Percentiles rank a stretch among this genome's conserved stretches.
Conservation (phyloP, 2,797 vertebrate species). For the Columba guinea region DNA sequence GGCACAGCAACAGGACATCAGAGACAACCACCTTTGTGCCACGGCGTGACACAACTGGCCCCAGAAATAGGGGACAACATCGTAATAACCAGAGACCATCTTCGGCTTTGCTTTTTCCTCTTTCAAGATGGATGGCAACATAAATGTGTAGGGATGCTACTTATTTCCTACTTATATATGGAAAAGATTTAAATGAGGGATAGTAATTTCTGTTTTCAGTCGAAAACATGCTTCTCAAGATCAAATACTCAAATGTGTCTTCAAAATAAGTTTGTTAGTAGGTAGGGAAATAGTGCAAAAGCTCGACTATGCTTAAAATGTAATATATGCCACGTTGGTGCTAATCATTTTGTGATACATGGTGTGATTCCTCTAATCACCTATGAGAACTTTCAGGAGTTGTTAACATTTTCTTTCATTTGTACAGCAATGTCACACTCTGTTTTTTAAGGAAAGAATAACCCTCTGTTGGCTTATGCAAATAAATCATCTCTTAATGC, state of each 20-base stretch:
- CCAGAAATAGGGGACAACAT: not conserved
- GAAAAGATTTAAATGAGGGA: not conserved
- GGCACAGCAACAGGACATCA: not conserved
- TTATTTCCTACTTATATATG: not conserved
- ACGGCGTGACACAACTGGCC: not conserved
- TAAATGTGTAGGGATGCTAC: not conserved
- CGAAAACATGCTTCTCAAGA: not conserved
- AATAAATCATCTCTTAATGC: slow-evolving; percentile 71
- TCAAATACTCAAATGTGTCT: not conserved
- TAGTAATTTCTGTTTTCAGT: not conserved
- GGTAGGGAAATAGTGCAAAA: slow-evolving; percentile 16
- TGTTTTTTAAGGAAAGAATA: slow-evolving; percentile 50
- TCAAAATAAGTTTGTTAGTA: not conserved
- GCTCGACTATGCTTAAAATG: not conserved
- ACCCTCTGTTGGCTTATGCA: slow-evolving; percentile 64
- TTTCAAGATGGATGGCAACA: not conserved
- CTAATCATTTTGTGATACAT: slow-evolving; percentile 7
- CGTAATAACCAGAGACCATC: not conserved
- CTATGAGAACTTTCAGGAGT: slow-evolving; percentile 53
- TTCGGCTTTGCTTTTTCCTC: not conserved
- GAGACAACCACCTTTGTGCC: not conserved
- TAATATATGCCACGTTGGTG: not conserved
- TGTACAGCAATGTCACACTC: slow-evolving; percentile 23
- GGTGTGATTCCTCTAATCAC: slow-evolving; percentile 49
- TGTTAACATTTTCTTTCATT: slow-evolving; percentile 67